A percentile compares a stretch with the other conserved stretches of the same genome.
Evolutionary conservation across 2,888 invertebrate genomes (phyloP).

Genomic region (Pterobdella sp.): DNA sequence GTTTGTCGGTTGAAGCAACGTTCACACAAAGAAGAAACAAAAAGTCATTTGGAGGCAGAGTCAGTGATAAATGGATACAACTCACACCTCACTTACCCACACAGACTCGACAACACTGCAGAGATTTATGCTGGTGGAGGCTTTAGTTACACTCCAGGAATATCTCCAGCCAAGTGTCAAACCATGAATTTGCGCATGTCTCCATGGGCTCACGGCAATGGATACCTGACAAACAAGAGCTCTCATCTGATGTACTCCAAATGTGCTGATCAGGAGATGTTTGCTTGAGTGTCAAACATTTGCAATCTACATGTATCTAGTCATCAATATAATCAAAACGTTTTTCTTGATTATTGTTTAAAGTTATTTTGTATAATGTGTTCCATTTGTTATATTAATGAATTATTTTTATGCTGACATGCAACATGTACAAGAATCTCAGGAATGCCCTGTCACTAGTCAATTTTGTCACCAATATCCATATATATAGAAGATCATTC

Average conservation of each 20-base stretch:
- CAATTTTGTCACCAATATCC: too few relatives aligned
- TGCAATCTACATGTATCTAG: too few relatives aligned
- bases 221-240: conserved; percentile 5
- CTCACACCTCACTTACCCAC: conserved; percentile 5
- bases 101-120: not conserved
- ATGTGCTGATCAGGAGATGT: conserved; percentile 1
- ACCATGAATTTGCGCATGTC: conserved; percentile 10
- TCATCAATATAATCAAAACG: too few relatives aligned
- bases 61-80: conserved; percentile 8
- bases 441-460: too few relatives aligned
- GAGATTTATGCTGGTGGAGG: conserved; percentile 11
- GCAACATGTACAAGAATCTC: too few relatives aligned
- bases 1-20: conserved; percentile 3
- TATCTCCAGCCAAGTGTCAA: conserved; percentile 6
- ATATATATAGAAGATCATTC: too few relatives aligned
- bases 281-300: too few relatives aligned
- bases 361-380: too few relatives aligned
- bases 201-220: conserved; percentile 6
- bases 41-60: not conserved
- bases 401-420: too few relatives aligned
- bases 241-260: conserved; percentile 6
- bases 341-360: too few relatives aligned
- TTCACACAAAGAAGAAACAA: conserved; percentile 3
- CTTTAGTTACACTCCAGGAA: conserved; percentile 5
- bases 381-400: too few relatives aligned